Evolutionary conservation across 2,888 invertebrate species (phyloP).

Genomic region (Drosophila vallismaia): DNA sequence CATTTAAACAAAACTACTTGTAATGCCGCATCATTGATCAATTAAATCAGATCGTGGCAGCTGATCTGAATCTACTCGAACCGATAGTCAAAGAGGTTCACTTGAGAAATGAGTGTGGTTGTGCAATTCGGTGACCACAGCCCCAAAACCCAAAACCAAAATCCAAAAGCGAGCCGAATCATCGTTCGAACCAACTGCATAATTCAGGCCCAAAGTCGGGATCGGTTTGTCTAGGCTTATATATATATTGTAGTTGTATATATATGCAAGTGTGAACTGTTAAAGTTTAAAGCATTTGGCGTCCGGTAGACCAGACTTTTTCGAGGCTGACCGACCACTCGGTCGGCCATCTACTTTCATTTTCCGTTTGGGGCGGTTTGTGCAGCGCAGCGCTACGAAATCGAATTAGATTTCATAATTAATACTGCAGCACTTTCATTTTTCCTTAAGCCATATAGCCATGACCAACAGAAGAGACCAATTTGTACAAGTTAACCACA

Average conservation of each 20-base stretch:
- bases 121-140: conserved; percentile 46
- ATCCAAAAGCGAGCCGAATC: conserved; percentile 51
- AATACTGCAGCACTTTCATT: conserved; percentile 60
- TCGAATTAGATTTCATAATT: conserved; percentile 58
- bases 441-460: conserved; percentile 38
- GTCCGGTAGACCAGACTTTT: conserved; percentile 22
- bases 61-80: conserved; percentile 22
- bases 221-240: conserved; percentile 17
- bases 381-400: conserved; percentile 43
- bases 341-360: conserved; percentile 46
- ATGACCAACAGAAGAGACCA: conserved; percentile 44
- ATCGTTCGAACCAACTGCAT: conserved; percentile 43
- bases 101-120: conserved; percentile 41
- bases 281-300: conserved; percentile 40
- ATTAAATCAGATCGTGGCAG: conserved; percentile 15
- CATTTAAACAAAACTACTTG: conserved; percentile 22
- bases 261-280: conserved; percentile 44
- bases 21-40: conserved; percentile 37
- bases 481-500: conserved; percentile 32
- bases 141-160: conserved; percentile 28
- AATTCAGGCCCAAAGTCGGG: conserved; percentile 43
- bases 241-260: not conserved
- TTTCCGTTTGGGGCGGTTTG: conserved; percentile 47
- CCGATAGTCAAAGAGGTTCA: conserved; percentile 28
- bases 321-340: conserved; percentile 18